Evolutionary conservation across 2,797 vertebrate genomes (phyloP).

Genomic region (Sus cebifrons): DNA sequence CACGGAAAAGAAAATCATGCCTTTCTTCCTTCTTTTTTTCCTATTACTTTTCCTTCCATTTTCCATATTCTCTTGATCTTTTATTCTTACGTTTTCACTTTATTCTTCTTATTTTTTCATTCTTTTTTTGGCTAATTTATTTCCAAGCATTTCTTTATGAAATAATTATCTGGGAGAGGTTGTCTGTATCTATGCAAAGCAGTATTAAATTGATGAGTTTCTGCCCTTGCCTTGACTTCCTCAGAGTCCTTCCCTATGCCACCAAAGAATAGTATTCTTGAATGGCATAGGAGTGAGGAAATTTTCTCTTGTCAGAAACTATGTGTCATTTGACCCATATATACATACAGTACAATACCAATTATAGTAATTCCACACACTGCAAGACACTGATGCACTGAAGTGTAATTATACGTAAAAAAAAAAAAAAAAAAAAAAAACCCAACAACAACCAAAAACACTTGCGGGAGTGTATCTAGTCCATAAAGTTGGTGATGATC

Average conservation of each 20-base stretch:
- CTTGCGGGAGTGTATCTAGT: neutral
- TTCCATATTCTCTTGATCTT: neutral
- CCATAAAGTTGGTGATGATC: neutral
- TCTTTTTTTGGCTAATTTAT: neutral
- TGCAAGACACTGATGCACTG: neutral
- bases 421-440: neutral
- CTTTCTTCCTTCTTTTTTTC: neutral
- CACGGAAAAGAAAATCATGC: too few relatives aligned
- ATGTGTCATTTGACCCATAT: neutral
- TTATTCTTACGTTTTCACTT: neutral
- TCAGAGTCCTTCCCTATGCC: neutral
- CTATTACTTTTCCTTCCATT: neutral
- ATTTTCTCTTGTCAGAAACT: constrained; percentile 24
- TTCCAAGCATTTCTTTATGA: neutral
- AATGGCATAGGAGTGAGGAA: neutral
- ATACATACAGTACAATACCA: neutral
- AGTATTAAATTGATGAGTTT: neutral
- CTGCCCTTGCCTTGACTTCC: neutral
- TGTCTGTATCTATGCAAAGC: neutral
- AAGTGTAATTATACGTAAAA: neutral
- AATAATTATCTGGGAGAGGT: neutral
- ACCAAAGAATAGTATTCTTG: constrained; percentile 16
- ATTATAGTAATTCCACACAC: neutral
- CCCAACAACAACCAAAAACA: neutral
- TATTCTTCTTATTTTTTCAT: neutral